Percentiles rank a stretch among this genome's conserved stretches.
phyloP scores from a whole-genome alignment of 2,888 invertebrate genomes.

The Trichopria drosophilae region DNA sequence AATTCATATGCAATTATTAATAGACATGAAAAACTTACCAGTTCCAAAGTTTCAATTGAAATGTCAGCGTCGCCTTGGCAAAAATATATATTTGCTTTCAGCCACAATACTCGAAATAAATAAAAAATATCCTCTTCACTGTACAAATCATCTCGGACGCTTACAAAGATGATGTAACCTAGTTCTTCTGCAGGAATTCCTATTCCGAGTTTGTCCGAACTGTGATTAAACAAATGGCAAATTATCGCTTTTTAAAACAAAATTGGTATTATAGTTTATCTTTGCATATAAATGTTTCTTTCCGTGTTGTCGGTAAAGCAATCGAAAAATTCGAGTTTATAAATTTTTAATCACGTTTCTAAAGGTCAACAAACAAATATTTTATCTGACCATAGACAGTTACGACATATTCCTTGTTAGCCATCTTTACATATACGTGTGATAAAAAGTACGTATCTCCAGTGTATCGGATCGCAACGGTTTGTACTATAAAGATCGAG shows the following conservation, averaged over 20 bases:
- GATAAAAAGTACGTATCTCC: no score
- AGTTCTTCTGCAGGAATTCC: conserved; percentile 59
- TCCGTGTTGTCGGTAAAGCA: no score
- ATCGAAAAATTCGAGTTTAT: neutral
- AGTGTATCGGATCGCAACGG: no score
- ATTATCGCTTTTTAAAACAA: no score
- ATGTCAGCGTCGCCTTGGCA: conserved; percentile 61
- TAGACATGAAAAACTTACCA: conserved; percentile 46
- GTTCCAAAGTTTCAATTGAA: conserved; percentile 61
- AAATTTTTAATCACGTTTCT: neutral
- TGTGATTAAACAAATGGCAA: conserved; percentile 20
- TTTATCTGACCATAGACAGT: no score
- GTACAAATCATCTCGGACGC: conserved; percentile 58
- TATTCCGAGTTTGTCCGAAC: conserved; percentile 48
- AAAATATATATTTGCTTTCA: conserved; percentile 62
- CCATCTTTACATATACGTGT: no score
- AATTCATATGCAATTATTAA: no score
- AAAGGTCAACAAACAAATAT: no score
- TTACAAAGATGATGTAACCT: conserved; percentile 59
- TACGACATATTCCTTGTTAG: no score
- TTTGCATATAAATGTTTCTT: no score
- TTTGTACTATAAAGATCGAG: no score
- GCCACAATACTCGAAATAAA: conserved; percentile 62
- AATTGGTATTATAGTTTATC: no score
- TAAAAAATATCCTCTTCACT: conserved; percentile 58